Evolutionary conservation across 2,113 vertebrate genomes (phyloP).

Genomic region (Garra rufa): DNA sequence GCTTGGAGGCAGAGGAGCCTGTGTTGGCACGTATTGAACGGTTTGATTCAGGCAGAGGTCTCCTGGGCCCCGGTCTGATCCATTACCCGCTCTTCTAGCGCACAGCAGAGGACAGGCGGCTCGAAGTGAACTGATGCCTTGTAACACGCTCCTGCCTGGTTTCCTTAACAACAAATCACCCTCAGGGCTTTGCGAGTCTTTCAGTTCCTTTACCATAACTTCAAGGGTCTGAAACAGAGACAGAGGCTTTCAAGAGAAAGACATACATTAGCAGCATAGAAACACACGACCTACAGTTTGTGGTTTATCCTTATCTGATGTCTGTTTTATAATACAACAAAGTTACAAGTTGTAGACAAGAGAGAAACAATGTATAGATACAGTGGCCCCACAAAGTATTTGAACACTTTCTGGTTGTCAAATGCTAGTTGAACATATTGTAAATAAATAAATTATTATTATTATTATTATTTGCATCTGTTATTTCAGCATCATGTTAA

Average conservation of each 20-base stretch:
- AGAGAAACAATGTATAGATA: neutral
- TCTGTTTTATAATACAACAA: neutral
- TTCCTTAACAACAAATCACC: conserved; percentile 60
- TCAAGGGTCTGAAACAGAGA: conserved; percentile 28
- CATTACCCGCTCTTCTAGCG: conserved; percentile 73
- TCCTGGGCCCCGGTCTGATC: conserved; percentile 68
- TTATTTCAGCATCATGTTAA: too few species aligned
- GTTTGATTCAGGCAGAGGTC: conserved; percentile 72
- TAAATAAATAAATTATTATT: too few species aligned
- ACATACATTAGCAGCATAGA: neutral
- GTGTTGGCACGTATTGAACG: conserved; percentile 67
- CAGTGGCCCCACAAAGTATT: neutral
- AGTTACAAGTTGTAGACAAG: neutral
- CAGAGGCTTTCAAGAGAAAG: conserved; percentile 15
- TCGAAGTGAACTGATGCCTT: conserved; percentile 52
- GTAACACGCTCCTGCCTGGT: conserved; percentile 53
- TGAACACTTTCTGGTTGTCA: neutral
- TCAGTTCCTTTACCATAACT: conserved; percentile 33
- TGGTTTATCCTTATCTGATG: neutral
- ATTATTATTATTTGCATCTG: too few species aligned
- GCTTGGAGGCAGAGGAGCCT: conserved; percentile 51
- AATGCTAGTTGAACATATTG: neutral
- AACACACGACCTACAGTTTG: neutral
- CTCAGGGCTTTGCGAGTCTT: conserved; percentile 29
- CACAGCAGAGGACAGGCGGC: conserved; percentile 60